These are phyloP conservation scores for Mastomys coucha DNA, from an alignment of 2,113 vertebrate genomes.

Conservation along the genomic window DNA sequence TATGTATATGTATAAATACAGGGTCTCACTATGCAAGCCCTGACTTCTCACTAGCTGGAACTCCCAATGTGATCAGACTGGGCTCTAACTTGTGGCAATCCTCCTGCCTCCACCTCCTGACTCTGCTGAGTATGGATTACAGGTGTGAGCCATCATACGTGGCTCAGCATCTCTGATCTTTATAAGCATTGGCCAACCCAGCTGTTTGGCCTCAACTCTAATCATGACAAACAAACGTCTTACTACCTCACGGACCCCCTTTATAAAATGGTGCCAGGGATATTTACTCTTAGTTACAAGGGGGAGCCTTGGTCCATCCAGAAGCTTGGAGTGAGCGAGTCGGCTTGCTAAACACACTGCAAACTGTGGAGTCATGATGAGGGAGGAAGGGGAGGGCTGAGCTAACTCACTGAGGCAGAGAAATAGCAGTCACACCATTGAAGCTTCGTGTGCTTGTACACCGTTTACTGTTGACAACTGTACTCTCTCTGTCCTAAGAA, in stretches of 20 bases:
- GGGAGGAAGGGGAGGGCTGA: not conserved
- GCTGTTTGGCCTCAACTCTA: not conserved
- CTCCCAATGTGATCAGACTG: not conserved
- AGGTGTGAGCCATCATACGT: rapidly evolving
- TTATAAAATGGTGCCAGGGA: not conserved
- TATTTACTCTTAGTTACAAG: not conserved
- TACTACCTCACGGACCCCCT: not conserved
- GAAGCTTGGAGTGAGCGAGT: no score
- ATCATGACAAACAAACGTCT: rapidly evolving
- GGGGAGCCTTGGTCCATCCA: no score
- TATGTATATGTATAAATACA: not conserved
- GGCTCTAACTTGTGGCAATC: not conserved
- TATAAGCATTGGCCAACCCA: not conserved
- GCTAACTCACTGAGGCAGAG: not conserved
- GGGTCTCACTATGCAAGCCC: not conserved
- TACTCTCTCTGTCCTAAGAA: not conserved
- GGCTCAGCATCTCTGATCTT: rapidly evolving
- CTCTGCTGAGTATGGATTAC: not conserved
- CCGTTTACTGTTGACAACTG: no score
- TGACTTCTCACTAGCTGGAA: not conserved
- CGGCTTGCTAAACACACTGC: not conserved
- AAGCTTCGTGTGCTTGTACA: not conserved
- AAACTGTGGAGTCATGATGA: not conserved
- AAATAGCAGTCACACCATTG: rapidly evolving
- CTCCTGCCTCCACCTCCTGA: not conserved